Base-by-base conservation (phyloP, 1,140 invertebrate genomes). In the Heliothis subflexa region DNA sequence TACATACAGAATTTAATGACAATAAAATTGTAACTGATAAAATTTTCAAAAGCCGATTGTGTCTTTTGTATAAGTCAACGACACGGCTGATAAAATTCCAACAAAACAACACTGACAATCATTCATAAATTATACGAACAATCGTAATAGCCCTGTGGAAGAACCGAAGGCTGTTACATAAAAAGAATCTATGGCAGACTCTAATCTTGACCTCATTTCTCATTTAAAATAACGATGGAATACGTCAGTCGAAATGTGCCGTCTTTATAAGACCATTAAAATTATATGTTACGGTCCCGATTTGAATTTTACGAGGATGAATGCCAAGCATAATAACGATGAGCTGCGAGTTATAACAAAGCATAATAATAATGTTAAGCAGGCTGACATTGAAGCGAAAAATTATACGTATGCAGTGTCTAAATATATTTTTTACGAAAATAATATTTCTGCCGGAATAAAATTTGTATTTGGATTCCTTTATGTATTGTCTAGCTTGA, bases 201-300 rank as follows among this genome's bases (percentile, higher is more conserved):
- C 82, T 85, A 83, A 81, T 88, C 88, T 91, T 91, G 89, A 90
- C 90, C 89, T 82, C 83, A 88, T 89, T 91, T 89, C 83, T 88
- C 88, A 88, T 89, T 87, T 75, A 64, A 75, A 75, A 64, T 61
- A 52, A 78, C 61, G 33, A 76, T 45, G 49, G 73, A 75, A 75
- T 75, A 75, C 73, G 73, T 75, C 73, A 75, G 52, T 49, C 21
- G 21, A 75, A 47, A 75, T 75, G 59, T 75, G 55, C 40, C 57
- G 57, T 21, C 54, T 73, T 40, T 47, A 74, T 61, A 59, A 55
- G 57, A 49, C 72, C 61, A 74, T 74, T 64, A 75, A 75, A 75
- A 75, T 64, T 64, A 54, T 61, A 50, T 75, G 57, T 75, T 64
- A 75, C 14, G 73, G 45, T 18, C 21, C 25, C 25, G 25, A 50